Base-by-base conservation (phyloP, 1,140 invertebrate genomes). In the Panagrolaimus sp. region DNA sequence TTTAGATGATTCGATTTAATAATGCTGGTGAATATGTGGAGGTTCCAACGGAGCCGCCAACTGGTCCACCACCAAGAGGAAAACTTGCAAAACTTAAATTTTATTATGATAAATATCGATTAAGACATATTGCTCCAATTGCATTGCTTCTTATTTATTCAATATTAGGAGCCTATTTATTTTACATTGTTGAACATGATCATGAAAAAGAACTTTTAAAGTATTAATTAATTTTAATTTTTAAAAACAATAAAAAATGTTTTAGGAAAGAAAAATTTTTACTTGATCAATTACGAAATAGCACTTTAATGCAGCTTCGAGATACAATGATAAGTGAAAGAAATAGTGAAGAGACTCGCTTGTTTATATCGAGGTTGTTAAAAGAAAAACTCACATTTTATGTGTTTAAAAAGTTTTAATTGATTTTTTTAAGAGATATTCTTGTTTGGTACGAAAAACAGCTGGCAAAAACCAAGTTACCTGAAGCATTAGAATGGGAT, bases 401-500 rank as follows among this genome's bases (percentile, higher is more conserved):
- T 45, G 38, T 11, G 20, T n/a, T 5, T 25, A 20, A n/a, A 31
- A 23, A 48, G 4, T 69, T 38, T 38, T 38, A 38, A 38, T 38
- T 38, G 31, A 38, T 38, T 38, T 38, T n/a, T 38, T 38, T 67
- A 53, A 81, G 81, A 65, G 74, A 81, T 27, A 45, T 83, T 23
- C 61, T 82, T 20, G 46, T 70, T 5, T 62, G 69, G 20, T 82
- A 76, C 57, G 81, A 82, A 66, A 67, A 68, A 23, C 44, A 76
- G 46, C 43, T 82, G 9, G 61, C 47, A n/a, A 74, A 68, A 61
- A 69, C 65, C 3, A 78, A 80, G 62, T 48, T 78, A 9, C 77
- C 75, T 16, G 75, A 78, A 63, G 74, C 69, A 25, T 53, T 82
- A 23, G 70, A 74, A 11, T 96, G 93, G 92, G 92, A 89, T 75